Conservation (phyloP, 2,888 invertebrate species). For the Volucella inflata region DNA sequence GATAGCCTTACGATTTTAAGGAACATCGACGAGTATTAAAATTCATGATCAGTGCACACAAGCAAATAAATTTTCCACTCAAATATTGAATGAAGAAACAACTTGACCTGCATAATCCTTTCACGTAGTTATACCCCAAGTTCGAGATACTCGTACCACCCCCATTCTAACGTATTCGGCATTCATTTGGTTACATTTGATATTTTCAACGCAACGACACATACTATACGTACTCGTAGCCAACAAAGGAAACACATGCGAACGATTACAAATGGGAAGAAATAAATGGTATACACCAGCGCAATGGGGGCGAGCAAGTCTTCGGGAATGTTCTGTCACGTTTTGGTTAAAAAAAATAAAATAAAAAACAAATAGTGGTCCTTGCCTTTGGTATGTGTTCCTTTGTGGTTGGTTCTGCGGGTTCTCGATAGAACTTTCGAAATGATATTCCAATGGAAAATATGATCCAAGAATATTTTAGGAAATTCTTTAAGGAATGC, state of each 20-base stretch:
- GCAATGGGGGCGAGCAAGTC: background rate
- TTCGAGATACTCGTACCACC: background rate
- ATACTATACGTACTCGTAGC: too few relatives aligned
- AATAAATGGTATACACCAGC: conserved; percentile 5
- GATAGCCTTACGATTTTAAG: too few relatives aligned
- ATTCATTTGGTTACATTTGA: background rate
- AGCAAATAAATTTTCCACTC: too few relatives aligned
- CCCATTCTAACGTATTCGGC: background rate
- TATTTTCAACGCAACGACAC: background rate
- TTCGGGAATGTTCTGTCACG: conserved; percentile 10
- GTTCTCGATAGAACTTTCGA: too few relatives aligned
- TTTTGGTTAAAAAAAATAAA: conserved; percentile 3
- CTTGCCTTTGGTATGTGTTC: background rate
- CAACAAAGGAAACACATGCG: conserved; percentile 1
- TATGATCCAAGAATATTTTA: too few relatives aligned
- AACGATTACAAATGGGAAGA: background rate
- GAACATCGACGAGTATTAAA: too few relatives aligned
- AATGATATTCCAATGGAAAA: too few relatives aligned
- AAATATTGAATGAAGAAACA: too few relatives aligned
- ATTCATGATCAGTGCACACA: too few relatives aligned
- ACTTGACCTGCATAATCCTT: background rate
- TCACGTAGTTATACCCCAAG: background rate
- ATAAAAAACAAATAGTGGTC: background rate
- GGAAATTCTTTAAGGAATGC: too few relatives aligned
- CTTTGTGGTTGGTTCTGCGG: background rate